Evolutionary conservation across 2,888 invertebrate species (phyloP).

Genomic region (Ceratothoa steindachneri): DNA sequence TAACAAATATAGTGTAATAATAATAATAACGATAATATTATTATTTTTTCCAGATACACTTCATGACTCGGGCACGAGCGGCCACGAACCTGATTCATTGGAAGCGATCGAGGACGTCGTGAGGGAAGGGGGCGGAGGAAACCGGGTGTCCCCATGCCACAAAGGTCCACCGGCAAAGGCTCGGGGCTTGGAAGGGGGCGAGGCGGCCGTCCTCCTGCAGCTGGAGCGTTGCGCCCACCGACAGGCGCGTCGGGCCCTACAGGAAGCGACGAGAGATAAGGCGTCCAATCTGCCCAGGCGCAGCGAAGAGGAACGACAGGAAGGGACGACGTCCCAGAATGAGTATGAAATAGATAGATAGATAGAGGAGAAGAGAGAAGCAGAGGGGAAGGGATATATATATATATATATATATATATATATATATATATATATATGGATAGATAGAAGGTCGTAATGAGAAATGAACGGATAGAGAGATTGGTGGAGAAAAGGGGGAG

Average conservation of each 20-base stretch:
- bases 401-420: too few relatives aligned
- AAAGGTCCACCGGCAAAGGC: slow-evolving; percentile 6
- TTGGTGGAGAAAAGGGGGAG: not conserved
- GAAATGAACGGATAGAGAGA: not conserved
- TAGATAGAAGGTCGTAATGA: not conserved
- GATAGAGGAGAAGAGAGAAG: too few relatives aligned
- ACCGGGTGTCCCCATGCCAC: not conserved
- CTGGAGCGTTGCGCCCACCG: slow-evolving; percentile 51
- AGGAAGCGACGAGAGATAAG: slow-evolving; percentile 50
- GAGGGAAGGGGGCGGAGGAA: slow-evolving; percentile 7
- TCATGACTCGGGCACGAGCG: slow-evolving; percentile 46
- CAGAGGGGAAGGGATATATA: too few relatives aligned
- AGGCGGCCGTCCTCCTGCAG: slow-evolving; percentile 51
- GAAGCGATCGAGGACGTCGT: slow-evolving; percentile 51
- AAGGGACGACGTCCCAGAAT: not conserved
- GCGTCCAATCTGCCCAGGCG: slow-evolving; percentile 49
- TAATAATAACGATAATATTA: not conserved
- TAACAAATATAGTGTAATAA: too few relatives aligned
- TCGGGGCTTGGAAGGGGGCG: slow-evolving; percentile 31
- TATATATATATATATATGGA: too few relatives aligned
- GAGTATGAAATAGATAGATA: too few relatives aligned
- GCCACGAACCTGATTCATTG: slow-evolving; percentile 50
- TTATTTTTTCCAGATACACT: slow-evolving; percentile 31
- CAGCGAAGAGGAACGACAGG: too few relatives aligned
- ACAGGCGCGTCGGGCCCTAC: slow-evolving; percentile 49